phyloP scores from a whole-genome alignment of 2,888 invertebrate species.

The Calliopum simillimum region DNA sequence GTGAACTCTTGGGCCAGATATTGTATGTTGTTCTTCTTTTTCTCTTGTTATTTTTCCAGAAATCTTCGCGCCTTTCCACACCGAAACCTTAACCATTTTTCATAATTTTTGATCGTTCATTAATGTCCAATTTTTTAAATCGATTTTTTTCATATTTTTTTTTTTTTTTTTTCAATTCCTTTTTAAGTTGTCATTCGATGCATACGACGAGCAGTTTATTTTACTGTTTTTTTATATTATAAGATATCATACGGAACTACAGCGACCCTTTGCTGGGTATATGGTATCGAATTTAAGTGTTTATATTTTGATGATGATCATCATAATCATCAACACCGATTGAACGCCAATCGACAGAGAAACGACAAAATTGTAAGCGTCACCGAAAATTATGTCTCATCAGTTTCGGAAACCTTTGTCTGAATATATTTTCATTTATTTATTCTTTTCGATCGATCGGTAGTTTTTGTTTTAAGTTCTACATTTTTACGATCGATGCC shows the following conservation, averaged over 20 bases:
- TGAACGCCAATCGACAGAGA: slow-evolving; percentile 24
- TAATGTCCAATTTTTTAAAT: slow-evolving; percentile 61
- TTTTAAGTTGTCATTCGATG: slow-evolving; percentile 28
- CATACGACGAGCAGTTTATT: slow-evolving; percentile 5
- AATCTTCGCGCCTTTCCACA: slow-evolving; percentile 46
- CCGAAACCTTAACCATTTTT: slow-evolving; percentile 54
- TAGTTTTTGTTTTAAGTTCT: slow-evolving; percentile 25
- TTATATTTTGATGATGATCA: slow-evolving; percentile 36
- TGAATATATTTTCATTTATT: not conserved
- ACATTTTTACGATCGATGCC: slow-evolving; percentile 22
- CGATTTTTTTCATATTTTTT: slow-evolving; percentile 48
- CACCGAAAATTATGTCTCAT: slow-evolving; percentile 46
- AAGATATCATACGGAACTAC: not conserved
- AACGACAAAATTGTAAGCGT: slow-evolving; percentile 51
- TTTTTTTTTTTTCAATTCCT: slow-evolving; percentile 32
- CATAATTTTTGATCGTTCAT: slow-evolving; percentile 60
- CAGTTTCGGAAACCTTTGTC: not conserved
- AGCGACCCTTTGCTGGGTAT: slow-evolving; percentile 4
- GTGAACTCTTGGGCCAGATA: slow-evolving; percentile 38
- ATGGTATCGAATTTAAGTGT: slow-evolving; percentile 40
- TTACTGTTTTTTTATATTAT: slow-evolving; percentile 27
- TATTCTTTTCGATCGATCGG: slow-evolving; percentile 18
- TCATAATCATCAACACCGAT: slow-evolving; percentile 32
- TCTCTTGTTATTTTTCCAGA: not conserved
- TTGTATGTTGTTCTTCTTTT: slow-evolving; percentile 10